These are phyloP conservation scores for Agraylea sexmaculata DNA, from an alignment of 1,140 invertebrate genomes.

Conservation along the genomic window DNA sequence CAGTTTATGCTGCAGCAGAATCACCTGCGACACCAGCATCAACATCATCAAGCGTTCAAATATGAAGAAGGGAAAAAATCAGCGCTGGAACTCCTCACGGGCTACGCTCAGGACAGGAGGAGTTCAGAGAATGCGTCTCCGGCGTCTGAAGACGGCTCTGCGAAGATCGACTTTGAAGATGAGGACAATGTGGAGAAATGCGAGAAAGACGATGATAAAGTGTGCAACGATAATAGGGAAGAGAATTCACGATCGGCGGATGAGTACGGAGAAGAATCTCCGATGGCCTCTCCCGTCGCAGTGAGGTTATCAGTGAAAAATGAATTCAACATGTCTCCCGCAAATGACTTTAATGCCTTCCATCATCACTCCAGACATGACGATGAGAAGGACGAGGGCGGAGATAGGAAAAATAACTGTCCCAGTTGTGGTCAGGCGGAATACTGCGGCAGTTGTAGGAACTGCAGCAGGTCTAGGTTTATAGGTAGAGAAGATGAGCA, in stretches of 20 bases:
- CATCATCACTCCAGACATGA: slow-evolving; percentile 5
- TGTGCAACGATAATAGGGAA: slow-evolving; percentile 15
- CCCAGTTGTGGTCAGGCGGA: slow-evolving; percentile 8
- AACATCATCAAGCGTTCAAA: slow-evolving; percentile 26
- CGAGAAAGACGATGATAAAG: slow-evolving; percentile 8
- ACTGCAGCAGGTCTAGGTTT: no score
- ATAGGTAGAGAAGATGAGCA: no score
- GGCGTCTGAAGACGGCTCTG: slow-evolving; percentile 14
- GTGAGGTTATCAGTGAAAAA: slow-evolving; percentile 14
- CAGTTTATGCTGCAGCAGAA: slow-evolving; percentile 24
- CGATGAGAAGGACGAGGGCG: slow-evolving; percentile 7
- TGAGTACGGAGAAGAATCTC: slow-evolving; percentile 20
- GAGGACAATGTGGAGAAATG: slow-evolving; percentile 15
- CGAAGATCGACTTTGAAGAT: slow-evolving; percentile 17
- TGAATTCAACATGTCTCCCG: slow-evolving; percentile 18
- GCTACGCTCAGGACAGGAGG: slow-evolving; percentile 4
- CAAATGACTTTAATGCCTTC: slow-evolving; percentile 11
- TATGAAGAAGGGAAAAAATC: slow-evolving; percentile 7
- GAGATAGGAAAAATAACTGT: slow-evolving; percentile 7
- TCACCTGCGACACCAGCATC: slow-evolving; percentile 30
- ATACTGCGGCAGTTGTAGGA: no score
- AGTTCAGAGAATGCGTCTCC: slow-evolving; percentile 15
- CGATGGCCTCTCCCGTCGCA: slow-evolving; percentile 15
- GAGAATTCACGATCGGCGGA: slow-evolving; percentile 16
- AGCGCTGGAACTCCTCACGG: background rate